phyloP scores from a whole-genome alignment of 2,888 invertebrate genomes.

The Andrena bicolor region DNA sequence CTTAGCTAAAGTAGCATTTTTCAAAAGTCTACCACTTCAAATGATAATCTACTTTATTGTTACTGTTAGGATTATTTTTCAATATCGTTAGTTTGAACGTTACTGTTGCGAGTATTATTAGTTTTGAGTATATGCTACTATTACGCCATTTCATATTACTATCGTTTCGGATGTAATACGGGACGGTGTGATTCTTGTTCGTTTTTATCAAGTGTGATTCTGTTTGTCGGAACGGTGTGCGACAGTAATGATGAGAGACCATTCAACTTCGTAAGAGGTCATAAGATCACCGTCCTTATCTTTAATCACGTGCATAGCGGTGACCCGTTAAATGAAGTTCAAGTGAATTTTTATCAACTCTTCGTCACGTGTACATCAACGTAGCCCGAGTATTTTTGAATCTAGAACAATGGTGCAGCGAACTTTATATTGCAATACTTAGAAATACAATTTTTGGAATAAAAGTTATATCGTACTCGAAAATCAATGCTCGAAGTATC shows the following conservation, averaged over 20 bases:
- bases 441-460: too few species aligned
- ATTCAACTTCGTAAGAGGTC: neutral
- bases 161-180: neutral
- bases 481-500: too few species aligned
- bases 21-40: too few species aligned
- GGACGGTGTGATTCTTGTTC: neutral
- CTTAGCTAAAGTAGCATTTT: too few species aligned
- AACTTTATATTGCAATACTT: too few species aligned
- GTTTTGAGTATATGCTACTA: too few species aligned
- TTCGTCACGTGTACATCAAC: neutral
- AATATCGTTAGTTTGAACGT: too few species aligned
- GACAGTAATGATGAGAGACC: neutral
- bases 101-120: too few species aligned
- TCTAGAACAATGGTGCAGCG: neutral
- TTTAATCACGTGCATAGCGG: neutral
- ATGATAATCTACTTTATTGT: too few species aligned
- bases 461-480: too few species aligned
- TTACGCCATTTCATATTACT: too few species aligned
- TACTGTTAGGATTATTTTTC: too few species aligned
- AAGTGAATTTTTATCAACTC: neutral
- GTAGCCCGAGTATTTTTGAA: neutral
- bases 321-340: conserved; percentile 6
- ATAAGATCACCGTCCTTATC: neutral
- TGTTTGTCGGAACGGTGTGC: neutral
- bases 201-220: neutral